Conservation (phyloP, 1,140 invertebrate genomes). For the Drosophila ambigua region DNA sequence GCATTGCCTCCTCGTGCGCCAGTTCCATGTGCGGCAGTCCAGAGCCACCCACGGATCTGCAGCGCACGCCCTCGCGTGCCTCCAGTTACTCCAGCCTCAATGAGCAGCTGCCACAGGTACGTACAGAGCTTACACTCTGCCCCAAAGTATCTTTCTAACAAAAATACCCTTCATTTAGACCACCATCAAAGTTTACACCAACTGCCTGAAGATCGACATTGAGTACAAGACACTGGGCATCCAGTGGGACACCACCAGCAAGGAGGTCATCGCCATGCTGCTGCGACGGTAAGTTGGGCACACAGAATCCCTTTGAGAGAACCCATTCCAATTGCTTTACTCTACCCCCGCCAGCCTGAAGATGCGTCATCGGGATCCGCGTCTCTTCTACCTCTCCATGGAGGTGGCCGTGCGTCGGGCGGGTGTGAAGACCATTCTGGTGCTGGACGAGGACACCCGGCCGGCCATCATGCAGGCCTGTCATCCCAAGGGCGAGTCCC, state of each 20-base stretch:
- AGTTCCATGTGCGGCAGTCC: slow-evolving; percentile 85
- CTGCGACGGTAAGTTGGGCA: slow-evolving; percentile 88
- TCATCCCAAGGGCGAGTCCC: slow-evolving; percentile 95
- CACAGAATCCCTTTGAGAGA: too few species aligned
- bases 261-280: slow-evolving; percentile 93
- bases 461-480: slow-evolving; percentile 95
- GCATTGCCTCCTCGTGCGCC: slow-evolving; percentile 87
- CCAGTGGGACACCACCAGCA: slow-evolving; percentile 92
- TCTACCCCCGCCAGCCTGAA: slow-evolving; percentile 80
- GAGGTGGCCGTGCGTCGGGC: slow-evolving; percentile 93
- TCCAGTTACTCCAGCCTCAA: slow-evolving; percentile 87
- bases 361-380: slow-evolving; percentile 95
- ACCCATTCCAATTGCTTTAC: neutral
- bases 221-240: slow-evolving; percentile 96
- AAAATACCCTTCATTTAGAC: slow-evolving; percentile 86
- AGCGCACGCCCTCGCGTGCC: slow-evolving; percentile 84
- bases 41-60: slow-evolving; percentile 85
- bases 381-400: slow-evolving; percentile 97
- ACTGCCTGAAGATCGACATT: slow-evolving; percentile 94
- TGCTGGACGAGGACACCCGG: slow-evolving; percentile 93
- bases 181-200: slow-evolving; percentile 95
- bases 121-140: neutral
- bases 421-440: slow-evolving; percentile 91
- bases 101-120: slow-evolving; percentile 85
- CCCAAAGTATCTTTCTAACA: neutral